Evolutionary conservation across 2,797 vertebrate species (phyloP).

Genomic region (Parauchenoglanis ngamensis): DNA sequence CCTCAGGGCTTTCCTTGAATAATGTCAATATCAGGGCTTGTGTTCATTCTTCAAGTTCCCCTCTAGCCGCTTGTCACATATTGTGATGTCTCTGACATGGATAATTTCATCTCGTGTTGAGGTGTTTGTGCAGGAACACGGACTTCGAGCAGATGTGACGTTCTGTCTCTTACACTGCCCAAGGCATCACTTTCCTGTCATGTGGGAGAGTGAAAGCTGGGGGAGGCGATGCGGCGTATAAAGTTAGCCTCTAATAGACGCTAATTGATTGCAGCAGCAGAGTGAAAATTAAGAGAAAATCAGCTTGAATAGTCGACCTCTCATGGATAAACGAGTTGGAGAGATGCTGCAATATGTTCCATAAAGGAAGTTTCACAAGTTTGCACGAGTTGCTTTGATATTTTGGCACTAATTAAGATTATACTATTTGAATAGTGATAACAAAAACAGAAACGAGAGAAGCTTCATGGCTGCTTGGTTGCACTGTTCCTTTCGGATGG

Average conservation of each 20-base stretch:
- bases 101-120: conserved; percentile 59
- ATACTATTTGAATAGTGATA: background rate
- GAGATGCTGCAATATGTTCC: conserved; percentile 8
- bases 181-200: conserved; percentile 32
- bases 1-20: conserved; percentile 45
- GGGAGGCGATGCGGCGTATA: background rate
- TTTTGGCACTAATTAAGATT: background rate
- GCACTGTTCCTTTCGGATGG: background rate
- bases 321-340: background rate
- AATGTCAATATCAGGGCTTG: conserved; percentile 49
- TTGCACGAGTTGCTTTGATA: background rate
- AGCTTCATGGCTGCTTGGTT: background rate
- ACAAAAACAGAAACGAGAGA: background rate
- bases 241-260: conserved; percentile 10
- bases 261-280: conserved; percentile 21
- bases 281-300: conserved; percentile 13
- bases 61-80: conserved; percentile 58
- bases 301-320: background rate
- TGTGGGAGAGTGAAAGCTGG: background rate
- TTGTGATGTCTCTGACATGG: conserved; percentile 57
- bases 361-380: conserved; percentile 3
- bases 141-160: conserved; percentile 54
- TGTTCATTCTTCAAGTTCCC: conserved; percentile 57
- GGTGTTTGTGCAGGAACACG: conserved; percentile 53
- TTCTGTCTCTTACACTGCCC: conserved; percentile 33